Evolutionary conservation across 2,113 vertebrate species (phyloP).

Genomic region (Crotophaga sulcirostris): DNA sequence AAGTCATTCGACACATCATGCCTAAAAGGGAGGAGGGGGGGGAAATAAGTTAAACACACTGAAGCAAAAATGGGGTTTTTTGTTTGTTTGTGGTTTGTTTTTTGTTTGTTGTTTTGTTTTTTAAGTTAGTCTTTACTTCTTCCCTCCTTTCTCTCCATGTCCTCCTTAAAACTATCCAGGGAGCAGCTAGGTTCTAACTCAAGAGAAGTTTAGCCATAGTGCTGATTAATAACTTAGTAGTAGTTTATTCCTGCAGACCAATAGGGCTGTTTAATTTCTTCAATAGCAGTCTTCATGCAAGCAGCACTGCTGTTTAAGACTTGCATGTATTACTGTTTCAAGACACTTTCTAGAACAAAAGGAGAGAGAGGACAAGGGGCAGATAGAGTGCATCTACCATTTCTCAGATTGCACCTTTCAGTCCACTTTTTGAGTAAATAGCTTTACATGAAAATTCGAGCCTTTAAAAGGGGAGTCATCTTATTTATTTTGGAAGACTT

Average conservation of each 20-base stretch:
- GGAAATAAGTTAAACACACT: neutral
- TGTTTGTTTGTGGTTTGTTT: neutral
- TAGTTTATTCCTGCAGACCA: neutral
- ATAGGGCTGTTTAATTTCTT: neutral
- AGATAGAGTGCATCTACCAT: neutral
- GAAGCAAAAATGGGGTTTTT: neutral
- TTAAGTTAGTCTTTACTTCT: neutral
- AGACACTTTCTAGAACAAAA: neutral
- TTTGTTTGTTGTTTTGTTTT: neutral
- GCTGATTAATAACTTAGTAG: neutral
- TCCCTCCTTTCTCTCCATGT: neutral
- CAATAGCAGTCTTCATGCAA: neutral
- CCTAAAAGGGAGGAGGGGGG: slow-evolving; percentile 67
- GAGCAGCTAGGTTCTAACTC: neutral
- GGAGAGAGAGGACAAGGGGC: neutral
- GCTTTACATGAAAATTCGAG: neutral
- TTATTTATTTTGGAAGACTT: neutral
- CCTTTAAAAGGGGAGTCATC: neutral
- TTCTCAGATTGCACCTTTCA: neutral
- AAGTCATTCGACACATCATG: slow-evolving; percentile 89
- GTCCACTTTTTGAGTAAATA: neutral
- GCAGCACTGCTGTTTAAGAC: neutral
- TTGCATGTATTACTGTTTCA: neutral
- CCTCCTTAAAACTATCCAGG: neutral
- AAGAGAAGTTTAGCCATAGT: neutral